Base-by-base conservation (phyloP, 2,113 vertebrate species). In the Riparia riparia region DNA sequence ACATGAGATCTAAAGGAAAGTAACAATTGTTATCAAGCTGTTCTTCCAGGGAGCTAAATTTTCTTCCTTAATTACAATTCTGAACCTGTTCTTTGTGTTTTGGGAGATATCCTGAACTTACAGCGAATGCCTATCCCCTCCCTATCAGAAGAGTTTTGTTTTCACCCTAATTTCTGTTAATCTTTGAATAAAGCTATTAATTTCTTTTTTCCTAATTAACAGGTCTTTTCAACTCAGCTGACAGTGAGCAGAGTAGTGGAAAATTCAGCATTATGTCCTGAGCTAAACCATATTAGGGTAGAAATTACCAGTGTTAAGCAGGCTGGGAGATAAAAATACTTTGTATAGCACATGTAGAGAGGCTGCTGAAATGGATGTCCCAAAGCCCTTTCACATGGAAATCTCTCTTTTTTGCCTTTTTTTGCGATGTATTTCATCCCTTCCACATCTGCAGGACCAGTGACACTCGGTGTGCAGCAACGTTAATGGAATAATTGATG, bases 401-500 rank as follows among this genome's bases (percentile, higher is more conserved):
- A 94, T 29, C 24, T 25, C 56, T 65, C 93, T 97, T 96, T 49
- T 17, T 69, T 29, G 3, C 8, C 22, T 26, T n/a, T 44, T 82
- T 86, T 29, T 90, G 39, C 51, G 83, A 42, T 44, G 24, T 26
- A 56, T 72, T 80, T 90, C 79, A 58, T 93, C 57, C 70, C 68
- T 91, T 77, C 66, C 78, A 71, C 24, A 3, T 86, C 91, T 94
- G 78, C 77, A 93, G 81, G 77, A 88, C 64, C 89, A 86, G 61
- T 73, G 95, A 88, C 85, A 97, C 95, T 37, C 24, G 7, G 34
- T 39, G 79, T 66, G 81, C 82, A 95, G 95, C 82, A 94, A 95
- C 78, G 68, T 87, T 95, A 97, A 97, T 95, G 95, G 91, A 97
- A 92, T 97, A 97, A 98, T 96, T 95, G 97, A 91, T 97, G 96